A percentile compares a stretch with the other conserved stretches of the same genome.
Evolutionary conservation across 2,797 vertebrate species (phyloP).

Genomic region (Tadarida brasiliensis): DNA sequence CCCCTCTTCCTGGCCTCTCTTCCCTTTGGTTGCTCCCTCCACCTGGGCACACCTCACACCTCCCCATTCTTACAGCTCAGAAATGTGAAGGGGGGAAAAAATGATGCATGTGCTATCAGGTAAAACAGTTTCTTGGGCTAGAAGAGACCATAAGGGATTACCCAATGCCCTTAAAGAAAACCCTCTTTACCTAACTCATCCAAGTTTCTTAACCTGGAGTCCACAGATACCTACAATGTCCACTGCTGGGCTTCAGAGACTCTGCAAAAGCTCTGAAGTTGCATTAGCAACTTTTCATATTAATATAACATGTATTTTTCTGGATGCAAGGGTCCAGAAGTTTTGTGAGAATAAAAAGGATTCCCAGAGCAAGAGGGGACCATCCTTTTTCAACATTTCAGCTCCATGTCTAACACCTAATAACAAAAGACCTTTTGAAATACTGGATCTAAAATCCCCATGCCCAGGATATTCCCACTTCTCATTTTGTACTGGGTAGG

Average conservation of each 20-base stretch:
- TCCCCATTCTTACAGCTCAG: background rate
- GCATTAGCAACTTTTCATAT: background rate
- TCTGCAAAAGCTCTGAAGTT: background rate
- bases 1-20: background rate
- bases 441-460: background rate
- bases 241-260: background rate
- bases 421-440: background rate
- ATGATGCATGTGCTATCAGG: too few species aligned
- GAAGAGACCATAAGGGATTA: background rate
- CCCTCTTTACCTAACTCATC: background rate
- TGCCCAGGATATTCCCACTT: background rate
- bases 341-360: background rate
- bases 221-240: background rate
- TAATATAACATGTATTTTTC: background rate
- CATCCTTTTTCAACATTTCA: background rate
- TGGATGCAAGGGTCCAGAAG: background rate
- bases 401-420: background rate
- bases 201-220: background rate
- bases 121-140: background rate
- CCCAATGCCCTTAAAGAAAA: background rate
- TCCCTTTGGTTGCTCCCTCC: background rate
- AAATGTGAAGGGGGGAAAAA: rapidly evolving
- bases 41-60: background rate
- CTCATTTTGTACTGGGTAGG: background rate
- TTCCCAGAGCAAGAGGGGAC: background rate